A percentile compares a stretch with the other conserved stretches of the same genome.
These are phyloP conservation scores for Cheilosia scutellata DNA, from an alignment of 2,888 invertebrate genomes.

Conservation along the genomic window DNA sequence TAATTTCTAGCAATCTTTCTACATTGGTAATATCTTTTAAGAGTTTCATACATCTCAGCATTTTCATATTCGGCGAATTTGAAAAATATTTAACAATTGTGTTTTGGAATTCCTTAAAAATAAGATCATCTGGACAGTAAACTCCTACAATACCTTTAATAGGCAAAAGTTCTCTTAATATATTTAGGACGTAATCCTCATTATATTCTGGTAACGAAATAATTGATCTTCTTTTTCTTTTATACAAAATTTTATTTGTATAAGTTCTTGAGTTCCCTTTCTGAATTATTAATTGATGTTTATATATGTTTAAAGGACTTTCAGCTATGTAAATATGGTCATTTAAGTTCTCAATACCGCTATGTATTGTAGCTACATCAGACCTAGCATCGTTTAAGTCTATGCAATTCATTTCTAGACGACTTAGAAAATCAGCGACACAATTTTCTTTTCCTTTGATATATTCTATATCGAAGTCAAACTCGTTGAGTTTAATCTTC, in stretches of 20 bases:
- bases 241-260: slow-evolving; percentile 35
- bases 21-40: neutral
- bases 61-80: neutral
- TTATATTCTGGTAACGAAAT: slow-evolving; percentile 4
- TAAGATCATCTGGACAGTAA: neutral
- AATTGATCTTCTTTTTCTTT: neutral
- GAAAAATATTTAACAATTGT: slow-evolving; percentile 2
- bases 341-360: slow-evolving; percentile 46
- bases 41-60: neutral
- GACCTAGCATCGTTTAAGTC: slow-evolving; percentile 5
- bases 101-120: neutral
- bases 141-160: slow-evolving; percentile 36
- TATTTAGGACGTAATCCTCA: slow-evolving; percentile 10
- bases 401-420: slow-evolving; percentile 15
- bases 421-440: slow-evolving; percentile 16
- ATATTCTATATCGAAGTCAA: slow-evolving; percentile 3
- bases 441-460: slow-evolving; percentile 42
- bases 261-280: neutral
- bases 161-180: slow-evolving; percentile 23
- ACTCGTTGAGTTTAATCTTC: slow-evolving; percentile 29
- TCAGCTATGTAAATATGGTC: slow-evolving; percentile 64
- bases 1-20: neutral
- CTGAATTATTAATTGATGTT: slow-evolving; percentile 33
- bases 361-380: neutral
- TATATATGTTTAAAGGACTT: slow-evolving; percentile 58